Evolutionary conservation across 1,140 invertebrate genomes (phyloP).

Genomic region (Cotesia chilonis): DNA sequence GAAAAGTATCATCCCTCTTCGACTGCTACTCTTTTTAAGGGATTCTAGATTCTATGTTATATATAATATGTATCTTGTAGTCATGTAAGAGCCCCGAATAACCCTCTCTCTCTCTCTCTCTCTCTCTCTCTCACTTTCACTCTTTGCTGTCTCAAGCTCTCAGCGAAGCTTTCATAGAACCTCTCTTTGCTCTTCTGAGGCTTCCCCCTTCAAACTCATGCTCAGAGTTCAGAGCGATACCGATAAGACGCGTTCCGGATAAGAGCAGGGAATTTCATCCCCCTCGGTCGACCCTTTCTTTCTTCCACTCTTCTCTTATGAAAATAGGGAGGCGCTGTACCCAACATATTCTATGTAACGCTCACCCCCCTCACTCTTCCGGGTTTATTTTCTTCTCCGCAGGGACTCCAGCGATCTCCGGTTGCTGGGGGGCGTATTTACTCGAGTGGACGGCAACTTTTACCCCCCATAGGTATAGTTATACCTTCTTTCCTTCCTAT

Average conservation of each 20-base stretch:
- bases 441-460: constrained; percentile 19
- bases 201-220: too few relatives aligned
- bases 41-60: neutral
- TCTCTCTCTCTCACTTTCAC: neutral
- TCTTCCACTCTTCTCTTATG: neutral
- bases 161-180: neutral
- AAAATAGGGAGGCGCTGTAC: too few relatives aligned
- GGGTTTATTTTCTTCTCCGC: constrained; percentile 26
- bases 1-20: neutral
- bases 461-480: neutral
- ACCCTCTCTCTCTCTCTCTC: neutral
- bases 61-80: neutral
- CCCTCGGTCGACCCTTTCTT: constrained; percentile 22
- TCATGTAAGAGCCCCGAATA: neutral
- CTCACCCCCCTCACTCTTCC: neutral
- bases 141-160: constrained; percentile 1
- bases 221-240: neutral
- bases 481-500: neutral
- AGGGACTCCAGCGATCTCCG: constrained; percentile 26
- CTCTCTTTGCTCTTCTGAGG: neutral
- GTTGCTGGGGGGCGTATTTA: neutral
- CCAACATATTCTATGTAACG: constrained; percentile 1
- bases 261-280: constrained; percentile 23
- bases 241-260: constrained; percentile 30
- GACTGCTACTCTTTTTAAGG: neutral